Evolutionary conservation across 2,113 vertebrate genomes (phyloP), one percentile per base, ranked within the genome.

Genomic region (Hippopotamus amphibius): DNA sequence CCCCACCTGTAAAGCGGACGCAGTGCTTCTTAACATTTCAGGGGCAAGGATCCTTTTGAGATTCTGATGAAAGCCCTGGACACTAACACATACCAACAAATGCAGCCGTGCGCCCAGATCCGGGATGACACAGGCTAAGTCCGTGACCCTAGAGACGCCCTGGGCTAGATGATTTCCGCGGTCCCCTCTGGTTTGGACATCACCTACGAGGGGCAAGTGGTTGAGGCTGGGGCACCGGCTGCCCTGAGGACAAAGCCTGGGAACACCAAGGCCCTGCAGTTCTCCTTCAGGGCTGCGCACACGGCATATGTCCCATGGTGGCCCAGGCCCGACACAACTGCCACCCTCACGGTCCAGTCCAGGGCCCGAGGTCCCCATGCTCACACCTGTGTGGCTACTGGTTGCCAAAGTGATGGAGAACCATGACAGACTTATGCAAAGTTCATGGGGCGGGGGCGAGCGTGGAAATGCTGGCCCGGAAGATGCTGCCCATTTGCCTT

Each of bases 251-350:
- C 79, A 43, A 41, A 28, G 17, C 28, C 79, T 4, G 0, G 41
- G 71, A 14, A 28, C 19, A 0, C 68, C 0, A 2, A 2, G n/a
- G 8, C 66, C 1, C 66, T 21, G 57, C 1, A 13, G 61, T 15
- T 43, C 17, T 63, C 76, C 15, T 28, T 4, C n/a, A 14, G 76
- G 17, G 5, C 33, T 10, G 13, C 17, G 22, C 57, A 33, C 24
- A 11, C 0, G 4, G 12, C 55, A 2, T 3, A 0, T 8, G 2
- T 48, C 6, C 28, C 7, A 0, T 2, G 3, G 12, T 24, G n/a
- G 50, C 21, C 5, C 4, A 30, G 41, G 11, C 30, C 82, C 3
- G 0, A 48, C 65, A 11, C 24, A 26, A 48, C 86, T 14, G 33
- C 5, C n/a, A 9, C 53, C 76, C 22, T 21, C 22, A 14, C 0